These are phyloP conservation scores for Typhlichthys eigenmanni DNA, from an alignment of 2,797 vertebrate genomes.

Conservation along the genomic window DNA sequence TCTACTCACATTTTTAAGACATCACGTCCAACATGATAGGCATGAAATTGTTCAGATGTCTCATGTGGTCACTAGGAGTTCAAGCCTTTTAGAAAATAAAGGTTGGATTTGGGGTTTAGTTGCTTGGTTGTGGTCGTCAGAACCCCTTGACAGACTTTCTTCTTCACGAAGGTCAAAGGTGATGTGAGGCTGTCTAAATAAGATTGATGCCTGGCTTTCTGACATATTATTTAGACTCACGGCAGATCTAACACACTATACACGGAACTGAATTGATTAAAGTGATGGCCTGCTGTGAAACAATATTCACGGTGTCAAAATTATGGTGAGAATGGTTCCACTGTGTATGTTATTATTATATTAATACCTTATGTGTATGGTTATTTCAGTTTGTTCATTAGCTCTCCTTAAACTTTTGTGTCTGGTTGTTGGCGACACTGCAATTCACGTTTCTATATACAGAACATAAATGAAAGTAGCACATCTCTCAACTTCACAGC, in stretches of 20 bases:
- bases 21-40: slow-evolving; percentile 67
- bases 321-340: background rate
- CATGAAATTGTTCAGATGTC: slow-evolving; percentile 77
- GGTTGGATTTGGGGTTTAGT: slow-evolving; percentile 65
- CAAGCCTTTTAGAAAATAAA: slow-evolving; percentile 56
- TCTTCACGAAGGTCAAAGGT: slow-evolving; percentile 66
- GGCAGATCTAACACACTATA: slow-evolving; percentile 18
- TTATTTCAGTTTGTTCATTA: background rate
- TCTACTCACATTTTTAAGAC: slow-evolving; percentile 47
- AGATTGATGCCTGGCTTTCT: slow-evolving; percentile 56
- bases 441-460: background rate
- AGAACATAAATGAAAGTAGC: background rate
- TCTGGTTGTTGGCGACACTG: background rate
- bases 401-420: background rate
- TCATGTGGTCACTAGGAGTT: slow-evolving; percentile 76
- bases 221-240: slow-evolving; percentile 50
- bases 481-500: background rate
- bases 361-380: background rate
- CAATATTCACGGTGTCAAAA: slow-evolving; percentile 7
- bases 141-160: slow-evolving; percentile 58
- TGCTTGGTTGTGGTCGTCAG: slow-evolving; percentile 62
- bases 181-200: slow-evolving; percentile 67
- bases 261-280: slow-evolving; percentile 29
- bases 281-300: slow-evolving; percentile 14
- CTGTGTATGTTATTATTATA: background rate